A percentile compares a stretch with the other conserved stretches of the same genome.
These are phyloP conservation scores for Eospalax fontanierii DNA, from an alignment of 2,797 vertebrate species.

Conservation along the genomic window DNA sequence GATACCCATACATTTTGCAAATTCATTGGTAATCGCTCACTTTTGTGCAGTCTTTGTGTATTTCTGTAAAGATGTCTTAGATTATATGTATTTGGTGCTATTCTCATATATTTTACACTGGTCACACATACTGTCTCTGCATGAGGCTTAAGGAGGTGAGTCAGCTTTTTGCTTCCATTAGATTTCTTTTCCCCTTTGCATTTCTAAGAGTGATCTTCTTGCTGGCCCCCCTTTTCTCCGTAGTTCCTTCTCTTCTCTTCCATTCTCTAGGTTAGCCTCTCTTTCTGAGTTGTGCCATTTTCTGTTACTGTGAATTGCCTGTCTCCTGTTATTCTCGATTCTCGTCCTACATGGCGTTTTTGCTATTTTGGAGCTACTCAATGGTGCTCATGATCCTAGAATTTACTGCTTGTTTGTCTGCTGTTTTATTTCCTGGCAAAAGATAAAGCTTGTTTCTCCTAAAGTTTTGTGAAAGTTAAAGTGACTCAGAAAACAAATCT, in stretches of 20 bases:
- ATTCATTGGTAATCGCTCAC: too few relatives aligned
- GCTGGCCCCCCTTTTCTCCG: not conserved
- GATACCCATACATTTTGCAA: not conserved
- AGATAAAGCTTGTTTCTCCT: not conserved
- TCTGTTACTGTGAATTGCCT: not conserved
- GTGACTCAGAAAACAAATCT: conserved; percentile 40
- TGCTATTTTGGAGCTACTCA: conserved; percentile 24
- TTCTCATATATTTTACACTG: not conserved
- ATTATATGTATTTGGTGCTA: not conserved
- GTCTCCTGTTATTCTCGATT: conserved; percentile 26
- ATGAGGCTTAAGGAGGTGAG: not conserved
- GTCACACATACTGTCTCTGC: not conserved
- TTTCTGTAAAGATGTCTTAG: not conserved
- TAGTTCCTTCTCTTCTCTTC: not conserved
- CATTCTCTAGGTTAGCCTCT: not conserved
- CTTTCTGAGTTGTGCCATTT: not conserved
- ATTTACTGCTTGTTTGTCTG: conserved; percentile 23
- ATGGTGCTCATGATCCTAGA: conserved; percentile 18
- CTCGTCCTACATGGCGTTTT: not conserved
- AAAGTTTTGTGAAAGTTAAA: conserved; percentile 36
- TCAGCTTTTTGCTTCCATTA: not conserved
- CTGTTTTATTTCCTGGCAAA: conserved; percentile 49
- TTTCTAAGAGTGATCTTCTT: not conserved
- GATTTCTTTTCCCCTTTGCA: conserved; percentile 8
- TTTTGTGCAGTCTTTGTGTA: not conserved